Conservation (phyloP, 2,797 vertebrate genomes). For the Sebastes taczanowskii region DNA sequence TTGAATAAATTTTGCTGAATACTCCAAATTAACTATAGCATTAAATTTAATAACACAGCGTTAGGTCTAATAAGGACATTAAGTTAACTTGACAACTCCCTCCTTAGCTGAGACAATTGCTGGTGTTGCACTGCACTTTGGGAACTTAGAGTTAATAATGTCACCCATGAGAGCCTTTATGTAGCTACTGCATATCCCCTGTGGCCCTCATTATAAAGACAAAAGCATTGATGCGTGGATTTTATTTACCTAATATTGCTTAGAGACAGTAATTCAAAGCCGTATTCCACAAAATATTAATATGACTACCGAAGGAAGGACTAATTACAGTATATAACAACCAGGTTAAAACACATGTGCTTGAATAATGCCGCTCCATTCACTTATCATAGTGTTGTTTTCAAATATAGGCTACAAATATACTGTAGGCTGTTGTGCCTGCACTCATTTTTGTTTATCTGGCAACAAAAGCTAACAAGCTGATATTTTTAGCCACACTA, state of each 20-base stretch:
- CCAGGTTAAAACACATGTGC: not conserved
- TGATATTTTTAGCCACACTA: not conserved
- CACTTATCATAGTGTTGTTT: not conserved
- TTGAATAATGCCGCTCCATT: not conserved
- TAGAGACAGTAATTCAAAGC: conserved; percentile 3
- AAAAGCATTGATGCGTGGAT: conserved; percentile 16
- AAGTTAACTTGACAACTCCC: conserved; percentile 10
- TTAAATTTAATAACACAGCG: not conserved
- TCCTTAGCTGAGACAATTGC: not conserved
- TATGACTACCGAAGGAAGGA: not conserved
- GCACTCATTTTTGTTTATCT: not conserved
- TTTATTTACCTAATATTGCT: conserved; percentile 7
- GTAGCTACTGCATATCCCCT: not conserved
- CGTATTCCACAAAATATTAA: not conserved
- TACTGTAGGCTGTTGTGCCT: not conserved
- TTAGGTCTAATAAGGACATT: not conserved
- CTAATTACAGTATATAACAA: not conserved
- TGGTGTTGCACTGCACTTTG: conserved; percentile 6
- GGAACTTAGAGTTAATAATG: conserved; percentile 28
- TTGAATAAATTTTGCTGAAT: not conserved
- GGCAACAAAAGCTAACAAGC: not conserved
- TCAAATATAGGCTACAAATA: not conserved
- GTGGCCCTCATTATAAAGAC: conserved; percentile 6
- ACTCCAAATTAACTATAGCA: not conserved
- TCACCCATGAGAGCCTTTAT: conserved; percentile 17